Conservation (phyloP, 2,113 vertebrate species). For the Amazona vittata region DNA sequence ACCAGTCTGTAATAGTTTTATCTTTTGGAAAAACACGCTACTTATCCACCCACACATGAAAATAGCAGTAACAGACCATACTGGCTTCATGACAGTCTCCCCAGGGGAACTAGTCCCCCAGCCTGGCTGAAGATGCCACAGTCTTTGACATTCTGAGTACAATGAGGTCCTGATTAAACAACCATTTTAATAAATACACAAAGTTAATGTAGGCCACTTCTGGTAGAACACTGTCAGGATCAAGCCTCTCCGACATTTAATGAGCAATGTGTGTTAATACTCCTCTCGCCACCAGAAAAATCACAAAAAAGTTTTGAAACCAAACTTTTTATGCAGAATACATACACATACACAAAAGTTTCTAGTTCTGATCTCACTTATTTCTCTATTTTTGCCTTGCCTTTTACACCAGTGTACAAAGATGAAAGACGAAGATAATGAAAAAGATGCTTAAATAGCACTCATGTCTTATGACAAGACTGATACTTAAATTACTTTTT, state of each 20-base stretch:
- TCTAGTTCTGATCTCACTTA: background rate
- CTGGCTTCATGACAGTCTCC: background rate
- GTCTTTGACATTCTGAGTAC: slow-evolving; percentile 29
- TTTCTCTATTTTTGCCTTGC: background rate
- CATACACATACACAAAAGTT: background rate
- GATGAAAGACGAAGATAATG: background rate
- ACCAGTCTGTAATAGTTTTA: background rate
- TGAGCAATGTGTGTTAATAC: background rate
- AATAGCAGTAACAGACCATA: background rate
- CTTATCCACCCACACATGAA: background rate
- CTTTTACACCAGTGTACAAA: background rate
- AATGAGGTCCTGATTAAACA: background rate
- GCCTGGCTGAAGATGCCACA: background rate
- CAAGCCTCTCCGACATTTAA: background rate
- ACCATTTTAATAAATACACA: background rate
- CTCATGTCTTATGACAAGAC: background rate
- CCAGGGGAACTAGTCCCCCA: background rate
- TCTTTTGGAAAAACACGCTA: background rate
- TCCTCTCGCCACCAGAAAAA: background rate
- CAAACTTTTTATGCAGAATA: background rate
- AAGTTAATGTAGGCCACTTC: background rate
- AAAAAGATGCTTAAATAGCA: background rate
- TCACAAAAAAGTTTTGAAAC: background rate
- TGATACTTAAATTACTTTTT: background rate
- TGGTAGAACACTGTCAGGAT: background rate